Base-by-base conservation (phyloP, 2,888 invertebrate genomes). In the Tenthredo mesomela region DNA sequence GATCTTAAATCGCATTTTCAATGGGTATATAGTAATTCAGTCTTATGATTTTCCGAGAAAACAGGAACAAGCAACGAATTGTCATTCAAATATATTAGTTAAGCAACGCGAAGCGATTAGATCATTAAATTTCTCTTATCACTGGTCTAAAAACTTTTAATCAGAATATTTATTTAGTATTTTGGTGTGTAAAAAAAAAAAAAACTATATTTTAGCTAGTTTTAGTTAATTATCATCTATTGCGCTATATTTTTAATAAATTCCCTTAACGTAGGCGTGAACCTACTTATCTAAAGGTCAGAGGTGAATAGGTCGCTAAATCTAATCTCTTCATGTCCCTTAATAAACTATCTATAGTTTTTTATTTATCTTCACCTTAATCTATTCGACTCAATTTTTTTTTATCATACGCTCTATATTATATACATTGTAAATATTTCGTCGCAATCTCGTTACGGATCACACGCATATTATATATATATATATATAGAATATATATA, bases 251-350 rank as follows among this genome's bases (percentile, higher is more conserved):
- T 80, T 29, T 12, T 80, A 21, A 40, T 61, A 18, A 18, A 80
- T 80, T 80, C 80, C 40, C 80, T 37, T 40, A 80, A 58, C 40
- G 10, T 37, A 58, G 25, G 78, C 61, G 58, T 37, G 40, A 58
- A 61, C 15, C n/a, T 40, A n/a, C 84, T 78, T 84, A 84, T 84
- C 84, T 43, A 43, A 77, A 84, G 84, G 84, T 78, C 77, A 43
- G 75, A 67, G 84, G 33, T 75, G 43, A 65, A 65, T 61, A 78
- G 78, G 84, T 78, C 84, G 77, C 40, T 58, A 58, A 73, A 61
- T 78, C 84, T 84, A 78, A 84, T 84, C 84, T 61, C 75, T 5
- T 43, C 78, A 21, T 61, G 61, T 58, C 80, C 80, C 61, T 80
- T 61, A 80, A 54, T 54, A 54, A 58, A 50, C 80, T 50, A n/a